Base-by-base conservation (phyloP, 2,888 invertebrate genomes). In the Brachyptera risi region DNA sequence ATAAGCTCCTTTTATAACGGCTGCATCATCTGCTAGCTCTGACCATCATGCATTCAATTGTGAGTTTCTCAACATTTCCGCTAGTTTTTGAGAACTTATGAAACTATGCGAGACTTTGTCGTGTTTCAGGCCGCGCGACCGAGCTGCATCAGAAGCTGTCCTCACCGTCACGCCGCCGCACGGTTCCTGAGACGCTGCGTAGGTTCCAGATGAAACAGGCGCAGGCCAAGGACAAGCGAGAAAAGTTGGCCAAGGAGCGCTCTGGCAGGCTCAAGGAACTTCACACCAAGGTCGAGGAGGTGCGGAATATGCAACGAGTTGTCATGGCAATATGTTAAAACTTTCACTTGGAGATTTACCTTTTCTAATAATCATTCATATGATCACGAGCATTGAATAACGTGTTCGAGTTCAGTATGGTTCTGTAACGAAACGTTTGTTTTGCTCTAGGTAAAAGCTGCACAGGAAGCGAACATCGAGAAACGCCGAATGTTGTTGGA, bases 121-220 rank as follows among this genome's bases (percentile, higher is more conserved):
- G n/a, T n/a, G n/a, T 19, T 21, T 21, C 42, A n/a, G 96, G 94
- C 57, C 82, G 96, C 58, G 95, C 94, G 0, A 84, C 93, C 63
- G 92, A 96, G 68, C 79, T 97, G 47, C 96, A 96, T 74, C 94
- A 95, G 68, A 97, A 96, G 73, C 78, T 98, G 0, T 94, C 94
- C 0, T 93, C 92, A 50, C 96, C 96, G 0, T 90, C 92, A 1
- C 81, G 92, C n/a, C 83, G 89, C 59, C 81, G 90, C 38, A 88
- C 90, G n/a, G 71, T 91, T n/a, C 86, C 89, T 24, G 91, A 91
- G 71, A 92, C 93, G 0, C 74, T 93, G 19, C 77, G 83, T 63
- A 79, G 82, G 62, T 90, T 94, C 68, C 93, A 96, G 74, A 90
- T 90, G 0, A 95, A 95, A 71, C 95, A 96, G 72, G 91, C 90